phyloP scores from a whole-genome alignment of 2,113 vertebrate species.

The Arizona elegans region DNA sequence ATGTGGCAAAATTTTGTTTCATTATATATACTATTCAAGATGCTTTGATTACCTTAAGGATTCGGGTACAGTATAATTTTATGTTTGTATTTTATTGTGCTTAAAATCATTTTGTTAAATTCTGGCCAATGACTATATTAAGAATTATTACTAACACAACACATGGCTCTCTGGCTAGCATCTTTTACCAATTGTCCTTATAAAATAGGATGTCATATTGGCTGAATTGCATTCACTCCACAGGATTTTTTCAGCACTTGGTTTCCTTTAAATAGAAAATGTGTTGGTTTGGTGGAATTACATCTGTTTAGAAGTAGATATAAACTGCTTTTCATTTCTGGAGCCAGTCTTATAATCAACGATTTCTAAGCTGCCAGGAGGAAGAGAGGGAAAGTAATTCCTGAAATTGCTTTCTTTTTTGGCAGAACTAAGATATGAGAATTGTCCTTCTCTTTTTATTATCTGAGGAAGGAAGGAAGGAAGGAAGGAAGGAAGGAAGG shows the following conservation, averaged over 20 bases:
- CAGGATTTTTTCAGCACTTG: background rate
- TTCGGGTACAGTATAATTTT: background rate
- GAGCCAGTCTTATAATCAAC: background rate
- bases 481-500: background rate
- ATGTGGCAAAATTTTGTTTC: background rate
- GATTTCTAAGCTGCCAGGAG: background rate
- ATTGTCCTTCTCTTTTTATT: background rate
- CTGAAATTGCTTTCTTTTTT: constrained; percentile 3
- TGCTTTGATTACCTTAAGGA: background rate
- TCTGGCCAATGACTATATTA: background rate
- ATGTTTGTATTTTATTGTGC: background rate
- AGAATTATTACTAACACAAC: background rate
- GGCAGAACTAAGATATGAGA: constrained; percentile 3
- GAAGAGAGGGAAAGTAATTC: background rate
- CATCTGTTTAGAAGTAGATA: constrained; percentile 18
- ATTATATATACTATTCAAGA: background rate
- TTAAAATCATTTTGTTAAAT: background rate
- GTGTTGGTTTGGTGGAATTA: constrained; percentile 2
- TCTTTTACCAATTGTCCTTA: background rate
- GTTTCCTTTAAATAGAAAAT: background rate
- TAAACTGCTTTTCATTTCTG: background rate
- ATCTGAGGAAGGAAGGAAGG: background rate
- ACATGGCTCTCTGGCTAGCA: background rate
- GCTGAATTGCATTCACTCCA: background rate
- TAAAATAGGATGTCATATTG: background rate